Conservation (phyloP, 2,113 vertebrate genomes). For the Mola mola region DNA sequence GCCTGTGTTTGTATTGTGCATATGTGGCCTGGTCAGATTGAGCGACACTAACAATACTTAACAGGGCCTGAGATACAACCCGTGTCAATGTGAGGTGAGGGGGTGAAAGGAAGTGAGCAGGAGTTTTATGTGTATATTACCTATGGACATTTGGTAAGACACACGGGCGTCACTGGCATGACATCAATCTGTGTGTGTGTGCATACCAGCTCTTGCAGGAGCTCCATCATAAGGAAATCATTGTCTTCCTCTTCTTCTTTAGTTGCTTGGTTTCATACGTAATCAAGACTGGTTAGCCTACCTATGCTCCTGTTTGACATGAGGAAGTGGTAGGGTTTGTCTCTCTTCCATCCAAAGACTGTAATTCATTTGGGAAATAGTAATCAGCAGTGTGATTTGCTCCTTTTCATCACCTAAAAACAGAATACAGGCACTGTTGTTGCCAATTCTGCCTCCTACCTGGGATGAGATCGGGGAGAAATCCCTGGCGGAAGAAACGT, state of each 20-base stretch:
- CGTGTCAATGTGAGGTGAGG: conserved; percentile 49
- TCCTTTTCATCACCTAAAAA: conserved; percentile 39
- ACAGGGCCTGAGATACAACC: conserved; percentile 26
- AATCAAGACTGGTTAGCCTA: conserved; percentile 11
- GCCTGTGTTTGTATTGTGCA: conserved; percentile 2
- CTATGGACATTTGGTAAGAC: conserved; percentile 40
- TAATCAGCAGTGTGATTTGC: conserved; percentile 24
- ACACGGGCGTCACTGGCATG: conserved; percentile 21
- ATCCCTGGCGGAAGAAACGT: conserved; percentile 34
- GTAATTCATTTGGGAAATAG: conserved; percentile 56
- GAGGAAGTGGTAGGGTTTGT: conserved; percentile 25
- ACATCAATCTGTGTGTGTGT: conserved; percentile 26
- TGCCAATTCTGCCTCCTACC: conserved; percentile 47
- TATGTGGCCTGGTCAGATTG: conserved; percentile 28
- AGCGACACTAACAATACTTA: conserved; percentile 68
- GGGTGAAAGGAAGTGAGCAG: conserved; percentile 46
- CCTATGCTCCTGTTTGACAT: conserved; percentile 3
- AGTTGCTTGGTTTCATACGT: conserved; percentile 2
- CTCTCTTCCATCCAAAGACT: conserved; percentile 35
- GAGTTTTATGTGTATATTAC: conserved; percentile 67
- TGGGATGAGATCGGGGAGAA: conserved; percentile 43
- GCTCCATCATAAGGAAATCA: conserved; percentile 17
- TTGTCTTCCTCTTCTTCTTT: conserved; percentile 8
- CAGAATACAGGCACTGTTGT: conserved; percentile 10
- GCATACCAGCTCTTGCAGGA: neutral